Evolutionary conservation across 2,797 vertebrate species (phyloP), one percentile per base, ranked within the genome.

Genomic region (Atherinosoma microstoma): DNA sequence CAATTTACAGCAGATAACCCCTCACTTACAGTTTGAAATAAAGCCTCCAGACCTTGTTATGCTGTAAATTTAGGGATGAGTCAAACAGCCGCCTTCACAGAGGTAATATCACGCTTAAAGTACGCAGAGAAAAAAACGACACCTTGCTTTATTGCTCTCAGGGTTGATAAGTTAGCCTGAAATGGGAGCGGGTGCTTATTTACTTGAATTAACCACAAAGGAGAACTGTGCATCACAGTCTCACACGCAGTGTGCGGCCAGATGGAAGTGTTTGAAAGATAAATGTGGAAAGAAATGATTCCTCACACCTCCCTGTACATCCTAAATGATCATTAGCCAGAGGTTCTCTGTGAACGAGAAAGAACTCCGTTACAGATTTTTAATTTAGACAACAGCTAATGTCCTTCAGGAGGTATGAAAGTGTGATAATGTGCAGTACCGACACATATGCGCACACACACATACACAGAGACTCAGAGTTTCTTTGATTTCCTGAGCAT

Each of bases 371-470:
- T 73, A 79, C 87, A 89, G 91, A 94, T 94, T 92, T 94, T 90
- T 92, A 91, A 94, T 94, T 93, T 90, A 94, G 89, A 94, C 91
- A 90, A 91, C 85, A 87, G 69, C 62, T 83, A 78, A 88, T 87
- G 82, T 90, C 89, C 86, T 90, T 88, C 82, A 82, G 90, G 87
- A 76, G 68, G 84, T 83, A 84, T 85, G 78, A 85, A 73, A 76
- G 67, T 75, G 78, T 78, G 81, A 91, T 85, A 79, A 85, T 30
- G 36, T n/a, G 29, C 49, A 54, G 16, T 54, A 7, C 64, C 38
- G 51, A 45, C 30, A 4, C 42, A 35, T 56, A 47, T 29, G 47
- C 24, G 54, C 30, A 70, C 63, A 57, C 66, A 65, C 65, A 70
- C 63, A 57, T 63, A 65, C 65, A 6, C 42, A 40, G 58, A 47